Base-by-base conservation (phyloP, 2,888 invertebrate genomes). In the Ecdyonurus torrentis region DNA sequence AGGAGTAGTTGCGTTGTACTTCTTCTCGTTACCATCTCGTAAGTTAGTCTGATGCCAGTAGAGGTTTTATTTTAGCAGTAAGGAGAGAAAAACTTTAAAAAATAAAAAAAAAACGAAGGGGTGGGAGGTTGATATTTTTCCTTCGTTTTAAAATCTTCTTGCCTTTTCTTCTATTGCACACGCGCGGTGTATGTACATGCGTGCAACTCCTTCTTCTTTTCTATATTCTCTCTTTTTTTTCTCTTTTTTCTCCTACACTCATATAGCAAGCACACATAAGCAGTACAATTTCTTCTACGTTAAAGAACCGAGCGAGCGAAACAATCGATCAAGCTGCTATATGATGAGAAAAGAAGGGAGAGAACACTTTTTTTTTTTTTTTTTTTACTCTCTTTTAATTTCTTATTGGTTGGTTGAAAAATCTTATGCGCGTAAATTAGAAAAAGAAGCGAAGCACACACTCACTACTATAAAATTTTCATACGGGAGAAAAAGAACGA, bases 381-480 rank as follows among this genome's bases (percentile, higher is more conserved):
- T n/a, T n/a, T n/a, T n/a, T n/a, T n/a, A n/a, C n/a, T n/a, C n/a
- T n/a, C 37, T 37, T 37, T 55, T 55, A 55, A 55, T 55, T 55
- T 55, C 55, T 55, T 55, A 55, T 55, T 55, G 55, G 55, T 55
- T 55, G 55, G 55, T n/a, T 20, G 55, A 55, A 55, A 55, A 55
- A 55, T 55, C 55, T 55, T 55, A n/a, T n/a, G 55, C 55, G 55
- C 22, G 55, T 55, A 55, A 55, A 55, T 55, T 55, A 55, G 55
- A 55, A 55, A n/a, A n/a, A 55, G 55, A n/a, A 55, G 19, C 55
- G n/a, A n/a, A n/a, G n/a, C n/a, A n/a, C n/a, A n/a, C n/a, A n/a
- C n/a, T n/a, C n/a, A n/a, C n/a, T n/a, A n/a, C n/a, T n/a, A n/a
- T n/a, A n/a, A n/a, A n/a, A n/a, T n/a, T n/a, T n/a, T n/a, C n/a